phyloP scores from a whole-genome alignment of 2,888 invertebrate species.

The Anodontia alba region DNA sequence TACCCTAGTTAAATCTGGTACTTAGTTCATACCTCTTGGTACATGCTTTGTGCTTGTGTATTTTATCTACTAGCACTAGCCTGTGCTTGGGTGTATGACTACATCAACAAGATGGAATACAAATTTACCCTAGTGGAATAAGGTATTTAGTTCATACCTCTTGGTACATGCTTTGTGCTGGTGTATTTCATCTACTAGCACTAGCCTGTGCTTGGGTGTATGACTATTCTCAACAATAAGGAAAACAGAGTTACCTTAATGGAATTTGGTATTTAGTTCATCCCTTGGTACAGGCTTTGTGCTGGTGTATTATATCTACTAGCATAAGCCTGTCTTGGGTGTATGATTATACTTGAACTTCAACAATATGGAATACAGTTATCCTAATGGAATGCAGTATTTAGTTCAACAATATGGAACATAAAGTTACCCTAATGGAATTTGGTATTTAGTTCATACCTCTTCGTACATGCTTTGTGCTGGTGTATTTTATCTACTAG shows the following conservation, averaged over 20 bases:
- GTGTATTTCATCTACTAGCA: background rate
- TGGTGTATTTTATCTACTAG: background rate
- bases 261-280: too few species aligned
- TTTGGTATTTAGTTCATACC: too few species aligned
- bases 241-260: too few species aligned
- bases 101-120: too few species aligned
- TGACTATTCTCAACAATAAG: too few species aligned
- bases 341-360: background rate
- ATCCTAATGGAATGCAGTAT: too few species aligned
- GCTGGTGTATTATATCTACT: background rate
- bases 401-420: too few species aligned
- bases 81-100: conserved; percentile 4
- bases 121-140: background rate
- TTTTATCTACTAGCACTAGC: background rate
- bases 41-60: conserved; percentile 4
- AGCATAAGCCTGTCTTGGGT: background rate
- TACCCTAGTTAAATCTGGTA: too few species aligned
- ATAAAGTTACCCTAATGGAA: too few species aligned
- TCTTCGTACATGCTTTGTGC: conserved; percentile 15
- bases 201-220: conserved; percentile 7
- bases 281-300: background rate
- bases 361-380: too few species aligned
- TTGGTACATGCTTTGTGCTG: conserved; percentile 4
- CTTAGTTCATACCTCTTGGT: background rate
- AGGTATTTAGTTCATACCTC: background rate